phyloP scores from a whole-genome alignment of 2,797 vertebrate species.

The Sebastolobus altivelis region DNA sequence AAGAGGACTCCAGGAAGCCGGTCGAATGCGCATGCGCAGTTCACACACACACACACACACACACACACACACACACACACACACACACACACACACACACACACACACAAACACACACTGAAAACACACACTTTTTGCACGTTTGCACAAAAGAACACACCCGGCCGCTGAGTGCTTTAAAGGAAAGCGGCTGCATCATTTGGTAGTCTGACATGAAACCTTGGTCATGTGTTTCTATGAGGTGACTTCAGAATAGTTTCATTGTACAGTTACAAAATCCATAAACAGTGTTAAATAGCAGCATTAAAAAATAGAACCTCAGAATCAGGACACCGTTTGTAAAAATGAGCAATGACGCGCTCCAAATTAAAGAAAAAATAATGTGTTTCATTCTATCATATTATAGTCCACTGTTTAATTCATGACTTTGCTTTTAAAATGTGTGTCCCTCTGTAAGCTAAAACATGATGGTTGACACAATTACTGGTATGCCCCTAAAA shows the following conservation, averaged over 20 bases:
- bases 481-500: conserved; percentile 3
- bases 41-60: conserved; percentile 18
- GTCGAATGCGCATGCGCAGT: conserved; percentile 48
- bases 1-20: conserved; percentile 82
- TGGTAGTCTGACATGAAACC: conserved; percentile 64
- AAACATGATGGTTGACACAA: conserved; percentile 13
- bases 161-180: conserved; percentile 55
- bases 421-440: conserved; percentile 46
- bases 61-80: conserved; percentile 44
- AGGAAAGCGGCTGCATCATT: conserved; percentile 62
- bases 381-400: conserved; percentile 1
- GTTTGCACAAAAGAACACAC: conserved; percentile 48
- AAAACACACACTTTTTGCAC: conserved; percentile 56
- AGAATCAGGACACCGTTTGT: neutral
- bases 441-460: conserved; percentile 8
- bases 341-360: neutral
- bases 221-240: conserved; percentile 37
- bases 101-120: conserved; percentile 10
- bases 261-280: conserved; percentile 7
- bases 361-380: conserved; percentile 11
- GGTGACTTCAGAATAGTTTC: conserved; percentile 36
- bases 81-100: conserved; percentile 36
- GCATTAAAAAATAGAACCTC: neutral
- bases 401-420: conserved; percentile 28
- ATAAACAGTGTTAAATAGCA: neutral